These are phyloP conservation scores for Stenotaenia linearis DNA, from an alignment of 2,888 invertebrate species.

Conservation along the genomic window DNA sequence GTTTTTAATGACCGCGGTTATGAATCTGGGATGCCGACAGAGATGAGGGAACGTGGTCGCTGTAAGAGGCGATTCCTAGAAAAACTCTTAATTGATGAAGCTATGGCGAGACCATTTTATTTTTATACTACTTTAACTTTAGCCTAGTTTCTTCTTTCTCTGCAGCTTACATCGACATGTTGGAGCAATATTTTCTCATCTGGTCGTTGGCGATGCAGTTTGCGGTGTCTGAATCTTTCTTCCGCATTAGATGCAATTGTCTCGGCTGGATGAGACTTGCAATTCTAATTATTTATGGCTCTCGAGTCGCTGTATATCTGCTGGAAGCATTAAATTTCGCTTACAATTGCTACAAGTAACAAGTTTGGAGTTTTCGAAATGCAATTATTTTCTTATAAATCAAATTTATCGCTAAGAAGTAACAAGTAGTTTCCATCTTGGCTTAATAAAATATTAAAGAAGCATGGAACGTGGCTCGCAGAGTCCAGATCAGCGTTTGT, in stretches of 20 bases:
- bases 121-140: not conserved
- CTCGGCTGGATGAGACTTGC: conserved; percentile 3
- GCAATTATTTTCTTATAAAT: not conserved
- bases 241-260: not conserved
- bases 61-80: not conserved
- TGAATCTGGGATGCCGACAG: not conserved
- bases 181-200: not conserved
- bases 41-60: not conserved
- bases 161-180: not conserved
- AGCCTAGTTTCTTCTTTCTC: not conserved
- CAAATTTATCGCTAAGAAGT: not conserved
- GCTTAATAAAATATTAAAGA: too few species aligned
- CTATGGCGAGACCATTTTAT: not conserved
- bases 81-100: conserved; percentile 15
- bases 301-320: not conserved
- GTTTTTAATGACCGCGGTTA: conserved; percentile 3
- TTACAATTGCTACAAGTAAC: not conserved
- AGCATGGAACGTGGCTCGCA: too few species aligned
- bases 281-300: conserved; percentile 5
- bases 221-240: conserved; percentile 19
- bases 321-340: not conserved
- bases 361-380: not conserved
- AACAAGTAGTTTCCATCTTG: too few species aligned
- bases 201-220: not conserved
- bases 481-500: too few species aligned